Conservation (phyloP, 1,140 invertebrate species). For the Drosophila sproati region DNA sequence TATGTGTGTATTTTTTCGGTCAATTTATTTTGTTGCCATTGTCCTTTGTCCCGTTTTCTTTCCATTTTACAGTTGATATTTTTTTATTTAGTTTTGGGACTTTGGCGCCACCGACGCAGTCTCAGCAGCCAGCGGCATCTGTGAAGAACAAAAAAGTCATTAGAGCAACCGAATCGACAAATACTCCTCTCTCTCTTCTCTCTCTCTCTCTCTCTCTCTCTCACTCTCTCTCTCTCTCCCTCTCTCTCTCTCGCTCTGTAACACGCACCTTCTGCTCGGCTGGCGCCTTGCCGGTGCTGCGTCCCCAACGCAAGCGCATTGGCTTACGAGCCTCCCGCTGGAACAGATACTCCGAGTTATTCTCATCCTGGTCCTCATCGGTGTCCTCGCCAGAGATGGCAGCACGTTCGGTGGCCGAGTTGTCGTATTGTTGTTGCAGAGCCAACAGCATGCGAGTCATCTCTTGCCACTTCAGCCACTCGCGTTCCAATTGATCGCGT, state of each 20-base stretch:
- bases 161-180: too few species aligned
- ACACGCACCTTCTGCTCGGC: slow-evolving; percentile 50
- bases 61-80: slow-evolving; percentile 5
- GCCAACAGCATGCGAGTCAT: slow-evolving; percentile 59
- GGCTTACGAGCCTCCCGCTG: slow-evolving; percentile 75
- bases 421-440: slow-evolving; percentile 50
- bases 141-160: not conserved
- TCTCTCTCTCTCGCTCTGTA: not conserved
- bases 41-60: slow-evolving; percentile 32
- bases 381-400: slow-evolving; percentile 42
- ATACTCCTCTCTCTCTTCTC: too few species aligned
- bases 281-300: slow-evolving; percentile 74
- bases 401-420: slow-evolving; percentile 21
- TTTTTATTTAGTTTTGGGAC: slow-evolving; percentile 56
- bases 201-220: too few species aligned
- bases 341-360: slow-evolving; percentile 48
- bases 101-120: slow-evolving; percentile 53
- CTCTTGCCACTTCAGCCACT: slow-evolving; percentile 55
- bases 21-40: slow-evolving; percentile 11
- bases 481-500: slow-evolving; percentile 31
- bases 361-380: slow-evolving; percentile 36
- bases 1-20: slow-evolving; percentile 24
- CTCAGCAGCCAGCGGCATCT: slow-evolving; percentile 33
- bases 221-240: too few species aligned
- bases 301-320: slow-evolving; percentile 79